Base-by-base conservation (phyloP, 2,888 invertebrate species). In the Patella caerulea region DNA sequence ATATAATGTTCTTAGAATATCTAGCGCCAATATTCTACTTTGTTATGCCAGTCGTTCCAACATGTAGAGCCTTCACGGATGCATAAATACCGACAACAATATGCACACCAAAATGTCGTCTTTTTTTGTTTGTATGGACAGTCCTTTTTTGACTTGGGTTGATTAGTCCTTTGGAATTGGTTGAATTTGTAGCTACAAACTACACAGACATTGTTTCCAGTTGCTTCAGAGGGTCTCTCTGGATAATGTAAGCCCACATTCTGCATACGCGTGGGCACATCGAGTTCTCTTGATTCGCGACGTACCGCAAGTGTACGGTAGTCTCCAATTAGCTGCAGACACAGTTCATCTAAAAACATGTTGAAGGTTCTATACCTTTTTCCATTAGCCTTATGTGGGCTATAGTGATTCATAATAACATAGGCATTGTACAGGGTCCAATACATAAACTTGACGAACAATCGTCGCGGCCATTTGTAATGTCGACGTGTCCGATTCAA, bases 11-110 rank as follows among this genome's bases (percentile, higher is more conserved):
- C 34, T 34, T 34, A 34, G 34, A 34, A 34, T 34, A 54, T 56
- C 29, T 76, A 76, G 72, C 52, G 72, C 73, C 73, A 73, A 19
- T 74, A 78, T 71, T 77, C n/a, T 17, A 70, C 54, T 29, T 70
- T 76, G 29, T 69, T 73, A 73, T 77, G 74, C 77, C 77, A 78
- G 71, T 78, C 74, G n/a, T n/a, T 7, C 78, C 74, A 78, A 56
- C 71, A 74, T n/a, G 72, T 74, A 12, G 74, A 71, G 34, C 71
- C 59, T 65, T 71, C 70, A 15, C 71, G 70, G 53, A 78, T 56
- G 45, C 78, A 78, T 24, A 78, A 56, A 54, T 74, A 56, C 15
- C 74, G 59, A 24, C 71, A 3, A 53, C 78, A 78, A 34, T 78
- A 52, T 54, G 45, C 56, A 34, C 78, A 74, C 59, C 78, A 54